Conservation (phyloP, 2,888 invertebrate genomes). For the Camponotus fellah region DNA sequence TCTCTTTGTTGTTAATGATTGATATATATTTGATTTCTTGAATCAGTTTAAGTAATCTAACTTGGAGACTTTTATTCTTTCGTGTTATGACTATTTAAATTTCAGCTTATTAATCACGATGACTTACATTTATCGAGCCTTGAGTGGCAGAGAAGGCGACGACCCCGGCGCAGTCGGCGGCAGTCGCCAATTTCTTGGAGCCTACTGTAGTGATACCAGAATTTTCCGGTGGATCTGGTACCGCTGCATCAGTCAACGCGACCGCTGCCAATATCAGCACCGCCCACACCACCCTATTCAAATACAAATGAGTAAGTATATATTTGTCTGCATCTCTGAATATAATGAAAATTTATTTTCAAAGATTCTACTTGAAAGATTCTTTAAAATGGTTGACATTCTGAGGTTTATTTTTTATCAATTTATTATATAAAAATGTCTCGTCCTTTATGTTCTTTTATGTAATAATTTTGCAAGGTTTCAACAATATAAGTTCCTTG, state of each 20-base stretch:
- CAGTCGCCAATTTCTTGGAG: constrained; percentile 84
- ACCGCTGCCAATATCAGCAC: constrained; percentile 78
- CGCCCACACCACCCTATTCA: constrained; percentile 82
- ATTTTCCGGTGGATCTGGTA: constrained; percentile 79
- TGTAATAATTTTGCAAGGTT: no score
- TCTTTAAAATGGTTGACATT: no score
- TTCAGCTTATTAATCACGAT: not conserved
- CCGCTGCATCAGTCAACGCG: constrained; percentile 77
- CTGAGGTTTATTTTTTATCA: no score
- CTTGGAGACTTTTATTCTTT: not conserved
- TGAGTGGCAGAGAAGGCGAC: constrained; percentile 85
- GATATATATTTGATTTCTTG: not conserved
- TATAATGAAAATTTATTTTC: not conserved
- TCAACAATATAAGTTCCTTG: no score
- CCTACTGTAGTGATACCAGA: constrained; percentile 84
- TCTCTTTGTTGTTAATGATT: not conserved
- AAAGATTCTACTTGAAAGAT: not conserved
- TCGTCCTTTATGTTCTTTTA: no score
- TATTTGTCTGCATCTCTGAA: not conserved
- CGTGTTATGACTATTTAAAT: not conserved
- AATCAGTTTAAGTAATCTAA: not conserved
- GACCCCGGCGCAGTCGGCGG: constrained; percentile 85
- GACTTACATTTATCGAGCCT: constrained; percentile 77
- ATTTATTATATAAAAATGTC: no score
- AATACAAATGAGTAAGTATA: constrained; percentile 40